Evolutionary conservation across 2,888 invertebrate genomes (phyloP).

Genomic region (Pachydiplax longipennis): DNA sequence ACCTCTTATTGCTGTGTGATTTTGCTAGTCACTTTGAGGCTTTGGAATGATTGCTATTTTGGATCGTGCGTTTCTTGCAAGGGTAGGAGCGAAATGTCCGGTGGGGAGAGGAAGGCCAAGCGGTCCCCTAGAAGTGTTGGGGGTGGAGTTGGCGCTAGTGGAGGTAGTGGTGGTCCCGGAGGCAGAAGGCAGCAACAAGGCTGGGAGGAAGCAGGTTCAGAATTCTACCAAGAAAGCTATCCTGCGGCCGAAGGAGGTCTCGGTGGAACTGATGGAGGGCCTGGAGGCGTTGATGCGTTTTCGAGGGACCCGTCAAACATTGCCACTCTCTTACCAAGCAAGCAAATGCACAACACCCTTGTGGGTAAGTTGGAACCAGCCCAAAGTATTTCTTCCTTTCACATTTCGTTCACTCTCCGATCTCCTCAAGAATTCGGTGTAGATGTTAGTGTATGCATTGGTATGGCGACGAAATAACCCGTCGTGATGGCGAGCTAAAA

Average conservation of each 20-base stretch:
- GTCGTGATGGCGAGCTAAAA: neutral
- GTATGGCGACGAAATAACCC: neutral
- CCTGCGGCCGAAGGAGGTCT: constrained; percentile 58
- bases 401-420: neutral
- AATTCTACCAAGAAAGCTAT: constrained; percentile 86
- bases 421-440: neutral
- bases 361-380: constrained; percentile 64
- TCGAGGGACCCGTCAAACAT: constrained; percentile 76
- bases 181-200: constrained; percentile 64
- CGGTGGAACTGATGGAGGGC: constrained; percentile 52
- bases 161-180: constrained; percentile 33
- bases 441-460: neutral
- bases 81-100: constrained; percentile 43
- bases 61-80: constrained; percentile 40
- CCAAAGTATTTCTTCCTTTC: constrained; percentile 40
- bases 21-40: neutral
- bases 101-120: constrained; percentile 41
- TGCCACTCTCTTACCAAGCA: constrained; percentile 79
- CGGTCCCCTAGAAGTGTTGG: constrained; percentile 44
- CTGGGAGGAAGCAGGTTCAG: constrained; percentile 85
- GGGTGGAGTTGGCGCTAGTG: constrained; percentile 39
- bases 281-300: constrained; percentile 71
- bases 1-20: neutral
- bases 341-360: constrained; percentile 65
- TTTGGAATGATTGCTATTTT: constrained; percentile 34